Percentiles rank a stretch among this genome's conserved stretches.
Conservation (phyloP, 2,888 invertebrate genomes). For the Drosophila subsilvestris region DNA sequence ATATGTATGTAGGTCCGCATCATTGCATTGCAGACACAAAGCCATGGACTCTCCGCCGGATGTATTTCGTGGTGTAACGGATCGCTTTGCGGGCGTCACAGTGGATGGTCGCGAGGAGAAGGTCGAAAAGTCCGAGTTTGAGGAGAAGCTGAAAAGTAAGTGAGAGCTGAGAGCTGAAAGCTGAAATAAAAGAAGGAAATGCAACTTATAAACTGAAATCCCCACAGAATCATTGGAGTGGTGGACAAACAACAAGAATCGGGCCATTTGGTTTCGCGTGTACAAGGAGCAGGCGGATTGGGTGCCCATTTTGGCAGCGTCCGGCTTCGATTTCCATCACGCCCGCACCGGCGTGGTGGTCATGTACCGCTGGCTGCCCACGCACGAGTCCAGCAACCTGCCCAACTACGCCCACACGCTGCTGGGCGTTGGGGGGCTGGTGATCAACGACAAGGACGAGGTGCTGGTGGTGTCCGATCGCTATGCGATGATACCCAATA, state of each 20-base stretch:
- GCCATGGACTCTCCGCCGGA: conserved; percentile 75
- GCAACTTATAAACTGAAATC: too few species aligned
- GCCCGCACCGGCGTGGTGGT: conserved; percentile 91
- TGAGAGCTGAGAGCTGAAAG: neutral
- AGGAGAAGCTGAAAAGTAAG: conserved; percentile 25
- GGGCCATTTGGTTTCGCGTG: conserved; percentile 93
- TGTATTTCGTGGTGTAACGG: conserved; percentile 85
- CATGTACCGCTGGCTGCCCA: conserved; percentile 92
- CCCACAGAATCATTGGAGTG: conserved; percentile 87
- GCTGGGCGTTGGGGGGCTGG: conserved; percentile 93
- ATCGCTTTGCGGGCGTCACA: conserved; percentile 90
- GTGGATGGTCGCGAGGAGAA: conserved; percentile 84
- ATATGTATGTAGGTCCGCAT: neutral
- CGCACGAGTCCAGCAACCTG: conserved; percentile 86
- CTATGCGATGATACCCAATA: conserved; percentile 83
- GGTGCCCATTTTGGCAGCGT: conserved; percentile 90
- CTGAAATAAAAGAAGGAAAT: neutral
- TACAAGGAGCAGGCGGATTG: conserved; percentile 88
- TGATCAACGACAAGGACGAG: conserved; percentile 89
- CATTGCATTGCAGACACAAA: conserved; percentile 39
- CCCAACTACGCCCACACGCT: conserved; percentile 91
- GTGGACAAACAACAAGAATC: conserved; percentile 88
- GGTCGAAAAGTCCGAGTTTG: conserved; percentile 81
- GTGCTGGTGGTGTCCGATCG: conserved; percentile 93
- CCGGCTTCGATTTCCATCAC: conserved; percentile 95